These are phyloP conservation scores for Periophthalmus magnuspinnatus DNA, from an alignment of 2,797 vertebrate genomes.

Conservation along the genomic window DNA sequence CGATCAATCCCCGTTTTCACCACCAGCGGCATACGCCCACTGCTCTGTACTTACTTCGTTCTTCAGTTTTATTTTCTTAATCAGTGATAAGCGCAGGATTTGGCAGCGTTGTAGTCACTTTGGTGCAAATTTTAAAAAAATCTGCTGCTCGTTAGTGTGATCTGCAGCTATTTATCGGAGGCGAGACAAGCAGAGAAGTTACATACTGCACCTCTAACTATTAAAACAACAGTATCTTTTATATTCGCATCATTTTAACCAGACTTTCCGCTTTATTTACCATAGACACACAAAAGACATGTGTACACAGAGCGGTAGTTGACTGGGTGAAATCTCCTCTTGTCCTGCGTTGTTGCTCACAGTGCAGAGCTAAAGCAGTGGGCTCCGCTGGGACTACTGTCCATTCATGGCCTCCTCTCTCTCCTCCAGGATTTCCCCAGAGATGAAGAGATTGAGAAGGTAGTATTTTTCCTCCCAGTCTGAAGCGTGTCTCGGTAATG, in stretches of 20 bases:
- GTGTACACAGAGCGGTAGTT: neutral
- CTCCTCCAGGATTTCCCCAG: constrained; percentile 26
- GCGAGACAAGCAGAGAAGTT: too few relatives aligned
- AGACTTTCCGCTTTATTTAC: neutral
- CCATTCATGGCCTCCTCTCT: constrained; percentile 36
- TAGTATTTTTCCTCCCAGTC: constrained; percentile 15
- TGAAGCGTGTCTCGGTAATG: constrained; percentile 22
- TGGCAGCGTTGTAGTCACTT: too few relatives aligned
- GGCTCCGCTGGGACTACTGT: constrained; percentile 11
- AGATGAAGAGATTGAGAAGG: constrained; percentile 35
- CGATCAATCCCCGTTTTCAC: too few relatives aligned
- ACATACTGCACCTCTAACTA: too few relatives aligned
- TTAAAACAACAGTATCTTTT: neutral
- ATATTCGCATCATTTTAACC: neutral
- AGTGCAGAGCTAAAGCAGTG: constrained; percentile 27
- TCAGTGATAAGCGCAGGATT: too few relatives aligned
- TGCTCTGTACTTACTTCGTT: too few relatives aligned
- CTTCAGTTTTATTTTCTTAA: too few relatives aligned
- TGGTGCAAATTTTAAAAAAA: too few relatives aligned
- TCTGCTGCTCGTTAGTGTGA: too few relatives aligned
- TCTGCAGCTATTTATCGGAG: too few relatives aligned
- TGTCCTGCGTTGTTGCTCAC: constrained; percentile 17
- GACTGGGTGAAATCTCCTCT: neutral
- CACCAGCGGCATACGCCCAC: too few relatives aligned
- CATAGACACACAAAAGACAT: neutral